These are phyloP conservation scores for Standfussiana lucernea DNA, from an alignment of 2,888 invertebrate species.

Conservation along the genomic window DNA sequence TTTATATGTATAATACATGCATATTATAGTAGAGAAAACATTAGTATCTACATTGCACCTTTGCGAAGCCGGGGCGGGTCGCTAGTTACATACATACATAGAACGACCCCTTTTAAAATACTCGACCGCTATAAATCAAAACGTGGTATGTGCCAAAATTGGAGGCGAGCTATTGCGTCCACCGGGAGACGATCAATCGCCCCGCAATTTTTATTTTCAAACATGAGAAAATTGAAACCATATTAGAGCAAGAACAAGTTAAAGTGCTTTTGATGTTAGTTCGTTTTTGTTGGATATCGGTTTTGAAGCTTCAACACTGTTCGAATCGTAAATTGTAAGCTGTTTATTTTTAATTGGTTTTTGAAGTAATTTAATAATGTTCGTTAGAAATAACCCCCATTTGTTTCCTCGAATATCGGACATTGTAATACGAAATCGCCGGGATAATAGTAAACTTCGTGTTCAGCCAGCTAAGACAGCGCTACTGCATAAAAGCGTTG, in stretches of 20 bases:
- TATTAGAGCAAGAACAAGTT: constrained; percentile 43
- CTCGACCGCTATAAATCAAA: constrained; percentile 36
- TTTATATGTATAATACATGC: too few relatives aligned
- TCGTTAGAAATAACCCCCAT: too few relatives aligned
- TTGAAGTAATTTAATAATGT: background rate
- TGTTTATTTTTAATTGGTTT: background rate
- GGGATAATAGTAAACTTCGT: too few relatives aligned
- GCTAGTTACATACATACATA: too few relatives aligned
- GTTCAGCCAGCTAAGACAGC: too few relatives aligned
- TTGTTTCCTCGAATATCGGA: too few relatives aligned
- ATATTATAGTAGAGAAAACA: too few relatives aligned
- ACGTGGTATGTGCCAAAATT: constrained; percentile 35
- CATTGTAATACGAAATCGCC: too few relatives aligned
- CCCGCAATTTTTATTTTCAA: constrained; percentile 49
- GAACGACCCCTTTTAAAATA: constrained; percentile 5
- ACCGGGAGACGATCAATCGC: constrained; percentile 36
- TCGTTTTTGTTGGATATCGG: constrained; percentile 4
- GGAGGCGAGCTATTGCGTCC: background rate
- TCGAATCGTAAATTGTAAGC: background rate
- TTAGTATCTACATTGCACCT: too few relatives aligned
- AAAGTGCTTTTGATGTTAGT: constrained; percentile 30
- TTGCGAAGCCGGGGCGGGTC: too few relatives aligned
- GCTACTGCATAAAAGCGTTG: too few relatives aligned
- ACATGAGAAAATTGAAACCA: constrained; percentile 35
- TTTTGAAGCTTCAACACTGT: background rate